Evolutionary conservation across 1,140 invertebrate species (phyloP).

Genomic region (Drosophila watanabei): DNA sequence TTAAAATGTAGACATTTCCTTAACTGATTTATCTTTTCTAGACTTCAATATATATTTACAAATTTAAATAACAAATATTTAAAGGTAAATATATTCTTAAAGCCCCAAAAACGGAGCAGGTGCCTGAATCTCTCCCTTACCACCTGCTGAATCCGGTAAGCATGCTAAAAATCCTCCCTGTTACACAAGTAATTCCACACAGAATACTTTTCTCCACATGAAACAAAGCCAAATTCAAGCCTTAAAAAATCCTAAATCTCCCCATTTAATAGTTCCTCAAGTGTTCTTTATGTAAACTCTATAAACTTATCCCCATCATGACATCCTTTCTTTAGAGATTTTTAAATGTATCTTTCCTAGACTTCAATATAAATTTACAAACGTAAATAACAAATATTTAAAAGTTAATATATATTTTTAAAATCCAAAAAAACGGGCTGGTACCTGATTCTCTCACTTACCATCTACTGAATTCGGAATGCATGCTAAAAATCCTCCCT

Average conservation of each 20-base stretch:
- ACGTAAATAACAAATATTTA: neutral
- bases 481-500: too few relatives aligned
- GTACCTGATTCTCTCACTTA: neutral
- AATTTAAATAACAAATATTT: too few relatives aligned
- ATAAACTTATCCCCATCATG: too few relatives aligned
- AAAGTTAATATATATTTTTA: neutral
- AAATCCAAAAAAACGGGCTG: too few relatives aligned
- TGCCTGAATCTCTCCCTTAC: neutral
- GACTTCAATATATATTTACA: too few relatives aligned
- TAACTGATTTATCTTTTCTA: neutral
- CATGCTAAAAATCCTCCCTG: neutral
- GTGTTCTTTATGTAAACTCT: too few relatives aligned
- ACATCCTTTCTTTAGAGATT: neutral
- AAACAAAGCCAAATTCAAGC: neutral
- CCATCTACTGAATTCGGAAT: neutral
- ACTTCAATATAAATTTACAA: too few relatives aligned
- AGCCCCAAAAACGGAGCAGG: too few relatives aligned
- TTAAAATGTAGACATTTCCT: neutral
- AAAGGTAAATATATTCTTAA: too few relatives aligned
- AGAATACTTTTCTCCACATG: neutral
- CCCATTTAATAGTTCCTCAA: too few relatives aligned
- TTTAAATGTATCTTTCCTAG: neutral
- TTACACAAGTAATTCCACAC: neutral
- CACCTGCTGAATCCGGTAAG: too few relatives aligned
- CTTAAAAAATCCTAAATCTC: neutral